Conservation (phyloP, 2,113 vertebrate genomes). For the Embiotoca jacksoni region DNA sequence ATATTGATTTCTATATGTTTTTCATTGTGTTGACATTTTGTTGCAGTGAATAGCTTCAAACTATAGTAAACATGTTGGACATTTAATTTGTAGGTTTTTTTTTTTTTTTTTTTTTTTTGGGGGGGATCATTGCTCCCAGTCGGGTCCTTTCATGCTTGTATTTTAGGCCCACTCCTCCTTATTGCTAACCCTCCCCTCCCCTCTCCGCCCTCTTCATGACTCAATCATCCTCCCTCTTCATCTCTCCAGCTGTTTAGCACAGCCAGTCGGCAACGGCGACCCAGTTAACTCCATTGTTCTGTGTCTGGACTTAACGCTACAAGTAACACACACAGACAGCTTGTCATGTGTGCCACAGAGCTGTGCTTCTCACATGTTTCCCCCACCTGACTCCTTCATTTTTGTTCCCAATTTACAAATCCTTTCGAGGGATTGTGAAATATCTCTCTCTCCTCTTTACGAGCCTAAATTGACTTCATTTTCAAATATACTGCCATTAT, state of each 20-base stretch:
- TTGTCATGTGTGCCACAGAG: slow-evolving; percentile 37
- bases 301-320: slow-evolving; percentile 48
- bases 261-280: slow-evolving; percentile 47
- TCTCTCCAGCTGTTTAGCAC: slow-evolving; percentile 73
- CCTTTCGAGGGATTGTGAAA: not conserved
- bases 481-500: not conserved
- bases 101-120: not conserved
- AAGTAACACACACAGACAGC: slow-evolving; percentile 39
- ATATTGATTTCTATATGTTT: not conserved
- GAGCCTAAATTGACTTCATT: not conserved
- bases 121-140: not conserved
- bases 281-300: slow-evolving; percentile 75
- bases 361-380: not conserved
- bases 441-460: not conserved
- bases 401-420: not conserved
- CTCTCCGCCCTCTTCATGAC: slow-evolving; percentile 16
- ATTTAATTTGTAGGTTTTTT: not conserved
- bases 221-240: slow-evolving; percentile 41
- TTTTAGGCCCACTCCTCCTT: slow-evolving; percentile 17
- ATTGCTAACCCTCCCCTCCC: not conserved
- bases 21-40: not conserved
- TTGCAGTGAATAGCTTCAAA: not conserved
- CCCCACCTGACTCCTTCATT: not conserved
- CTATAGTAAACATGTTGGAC: not conserved
- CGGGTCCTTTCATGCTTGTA: not conserved